phyloP scores from a whole-genome alignment of 2,888 invertebrate genomes.

The Antheraea yamamai region DNA sequence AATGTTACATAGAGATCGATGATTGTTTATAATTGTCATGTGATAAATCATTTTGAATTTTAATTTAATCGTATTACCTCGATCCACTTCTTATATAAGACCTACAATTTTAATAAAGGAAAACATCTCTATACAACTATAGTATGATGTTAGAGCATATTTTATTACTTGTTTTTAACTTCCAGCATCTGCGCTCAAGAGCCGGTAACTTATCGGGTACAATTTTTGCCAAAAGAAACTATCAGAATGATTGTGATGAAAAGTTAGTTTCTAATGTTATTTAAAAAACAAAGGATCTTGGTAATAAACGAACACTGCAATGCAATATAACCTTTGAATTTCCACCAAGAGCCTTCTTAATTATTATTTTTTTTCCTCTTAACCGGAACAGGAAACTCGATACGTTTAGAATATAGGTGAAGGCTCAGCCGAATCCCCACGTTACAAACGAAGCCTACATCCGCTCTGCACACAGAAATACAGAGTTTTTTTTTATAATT shows the following conservation, averaged over 20 bases:
- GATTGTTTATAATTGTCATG: too few relatives aligned
- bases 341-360: constrained; percentile 20
- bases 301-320: not conserved
- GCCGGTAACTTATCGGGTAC: too few relatives aligned
- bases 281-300: not conserved
- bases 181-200: too few relatives aligned
- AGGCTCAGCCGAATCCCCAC: constrained; percentile 40
- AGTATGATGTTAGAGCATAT: too few relatives aligned
- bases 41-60: too few relatives aligned
- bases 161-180: too few relatives aligned
- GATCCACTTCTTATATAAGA: too few relatives aligned
- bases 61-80: too few relatives aligned
- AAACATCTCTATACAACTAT: too few relatives aligned
- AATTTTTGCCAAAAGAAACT: not conserved
- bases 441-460: constrained; percentile 48
- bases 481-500: constrained; percentile 11
- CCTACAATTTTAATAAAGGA: too few relatives aligned
- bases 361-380: constrained; percentile 36
- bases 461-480: constrained; percentile 32
- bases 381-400: constrained; percentile 48
- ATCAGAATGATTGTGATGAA: not conserved
- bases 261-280: not conserved
- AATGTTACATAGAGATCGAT: too few relatives aligned
- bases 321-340: not conserved
- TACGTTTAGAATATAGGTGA: constrained; percentile 35